Conservation (phyloP, 30 jellyfish, hydroid and myxozoan species). For the Turritopsis rubra region DNA sequence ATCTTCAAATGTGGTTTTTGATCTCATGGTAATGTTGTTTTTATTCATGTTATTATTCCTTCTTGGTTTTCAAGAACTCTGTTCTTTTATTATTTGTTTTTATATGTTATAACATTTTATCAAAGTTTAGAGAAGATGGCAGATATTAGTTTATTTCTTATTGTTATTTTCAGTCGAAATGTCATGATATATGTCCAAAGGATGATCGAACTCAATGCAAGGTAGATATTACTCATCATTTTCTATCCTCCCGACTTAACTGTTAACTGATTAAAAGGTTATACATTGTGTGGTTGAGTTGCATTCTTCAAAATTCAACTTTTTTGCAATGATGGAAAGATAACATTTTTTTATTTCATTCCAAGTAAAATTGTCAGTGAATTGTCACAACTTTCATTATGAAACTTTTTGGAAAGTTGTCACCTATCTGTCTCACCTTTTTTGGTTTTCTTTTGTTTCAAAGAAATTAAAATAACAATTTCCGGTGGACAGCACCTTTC, state of each 20-base stretch:
- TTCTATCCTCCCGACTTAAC: background rate
- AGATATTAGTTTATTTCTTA: background rate
- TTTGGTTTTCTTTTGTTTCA: too few species aligned
- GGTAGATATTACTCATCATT: conserved; percentile 30
- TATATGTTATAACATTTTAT: background rate
- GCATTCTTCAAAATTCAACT: background rate
- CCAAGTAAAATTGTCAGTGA: too few species aligned
- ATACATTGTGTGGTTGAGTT: too few species aligned
- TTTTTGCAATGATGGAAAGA: background rate
- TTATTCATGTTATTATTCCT: background rate
- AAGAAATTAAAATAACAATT: too few species aligned
- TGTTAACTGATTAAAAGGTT: background rate
- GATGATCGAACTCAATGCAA: conserved; percentile 85
- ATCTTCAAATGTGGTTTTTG: conserved; percentile 66
- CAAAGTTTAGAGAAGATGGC: too few species aligned
- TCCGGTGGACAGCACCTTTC: too few species aligned
- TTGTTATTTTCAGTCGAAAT: conserved; percentile 39
- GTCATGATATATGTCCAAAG: conserved; percentile 50
- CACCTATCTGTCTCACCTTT: too few species aligned
- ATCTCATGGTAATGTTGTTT: conserved; percentile 46
- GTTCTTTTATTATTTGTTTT: background rate
- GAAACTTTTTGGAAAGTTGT: too few species aligned
- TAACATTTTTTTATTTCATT: too few species aligned
- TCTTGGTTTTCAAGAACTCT: background rate
- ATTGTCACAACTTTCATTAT: too few species aligned